phyloP scores from a whole-genome alignment of 2,797 vertebrate genomes.

The Centroberyx gerrardi region DNA sequence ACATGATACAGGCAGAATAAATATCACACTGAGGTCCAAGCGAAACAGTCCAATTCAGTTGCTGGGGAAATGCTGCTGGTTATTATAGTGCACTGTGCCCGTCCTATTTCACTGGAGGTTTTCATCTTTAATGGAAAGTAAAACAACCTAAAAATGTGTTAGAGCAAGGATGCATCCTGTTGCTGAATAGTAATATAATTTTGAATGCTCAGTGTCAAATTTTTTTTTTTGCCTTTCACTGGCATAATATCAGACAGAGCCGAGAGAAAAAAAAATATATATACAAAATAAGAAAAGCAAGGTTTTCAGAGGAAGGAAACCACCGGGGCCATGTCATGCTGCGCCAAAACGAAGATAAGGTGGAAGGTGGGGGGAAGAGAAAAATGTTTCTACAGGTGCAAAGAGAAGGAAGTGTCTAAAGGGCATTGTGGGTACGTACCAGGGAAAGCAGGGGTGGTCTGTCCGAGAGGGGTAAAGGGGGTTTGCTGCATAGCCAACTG shows the following conservation, averaged over 20 bases:
- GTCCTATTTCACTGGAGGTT: constrained; percentile 14
- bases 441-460: constrained; percentile 98
- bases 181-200: constrained; percentile 37
- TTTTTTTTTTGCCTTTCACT: constrained; percentile 27
- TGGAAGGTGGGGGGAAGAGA: constrained; percentile 67
- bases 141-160: constrained; percentile 22
- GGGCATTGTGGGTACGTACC: constrained; percentile 95
- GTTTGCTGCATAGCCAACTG: constrained; percentile 99
- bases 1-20: constrained; percentile 11
- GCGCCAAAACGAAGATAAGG: constrained; percentile 82
- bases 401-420: constrained; percentile 93
- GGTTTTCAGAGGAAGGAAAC: constrained; percentile 68
- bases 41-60: constrained; percentile 25
- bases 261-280: constrained; percentile 59
- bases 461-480: constrained; percentile 97
- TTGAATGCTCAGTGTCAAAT: constrained; percentile 14
- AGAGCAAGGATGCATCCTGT: constrained; percentile 9
- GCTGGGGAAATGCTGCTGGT: neutral
- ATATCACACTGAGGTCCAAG: neutral
- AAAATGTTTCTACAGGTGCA: constrained; percentile 88
- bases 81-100: neutral
- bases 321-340: constrained; percentile 79
- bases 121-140: constrained; percentile 28
- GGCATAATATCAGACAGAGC: constrained; percentile 54
- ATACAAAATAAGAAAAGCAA: constrained; percentile 48